phyloP scores from a whole-genome alignment of 2,888 invertebrate genomes.

The Nomada fabriciana region DNA sequence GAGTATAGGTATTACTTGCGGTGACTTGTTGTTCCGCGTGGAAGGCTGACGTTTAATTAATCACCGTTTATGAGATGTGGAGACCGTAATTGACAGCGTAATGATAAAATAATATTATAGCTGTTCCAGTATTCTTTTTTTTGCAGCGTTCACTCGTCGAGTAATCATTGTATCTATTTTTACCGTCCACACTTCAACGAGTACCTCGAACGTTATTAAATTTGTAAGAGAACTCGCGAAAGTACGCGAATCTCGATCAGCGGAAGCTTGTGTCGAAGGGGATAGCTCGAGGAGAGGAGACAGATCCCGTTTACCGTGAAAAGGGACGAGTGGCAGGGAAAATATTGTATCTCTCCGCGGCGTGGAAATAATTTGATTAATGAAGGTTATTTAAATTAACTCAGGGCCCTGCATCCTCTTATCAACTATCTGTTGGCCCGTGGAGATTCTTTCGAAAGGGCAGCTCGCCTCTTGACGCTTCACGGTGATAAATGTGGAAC shows the following conservation, averaged over 20 bases:
- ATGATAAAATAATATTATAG: not conserved
- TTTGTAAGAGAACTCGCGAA: not conserved
- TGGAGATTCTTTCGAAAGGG: constrained; percentile 45
- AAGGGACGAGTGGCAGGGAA: constrained; percentile 2
- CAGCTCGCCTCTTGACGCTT: constrained; percentile 18
- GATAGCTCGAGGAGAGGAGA: constrained; percentile 40
- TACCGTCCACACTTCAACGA: constrained; percentile 1
- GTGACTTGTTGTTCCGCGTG: no score
- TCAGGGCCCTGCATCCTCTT: constrained; percentile 53
- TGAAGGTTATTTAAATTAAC: constrained; percentile 72
- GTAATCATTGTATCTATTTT: constrained; percentile 40
- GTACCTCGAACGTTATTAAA: constrained; percentile 36
- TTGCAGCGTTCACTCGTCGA: constrained; percentile 4
- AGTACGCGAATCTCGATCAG: constrained; percentile 28
- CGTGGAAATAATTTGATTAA: constrained; percentile 70
- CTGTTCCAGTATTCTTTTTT: not conserved
- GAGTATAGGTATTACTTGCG: no score
- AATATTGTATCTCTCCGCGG: constrained; percentile 58
- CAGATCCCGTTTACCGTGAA: constrained; percentile 26
- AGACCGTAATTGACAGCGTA: not conserved
- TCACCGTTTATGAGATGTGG: not conserved
- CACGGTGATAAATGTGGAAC: constrained; percentile 57
- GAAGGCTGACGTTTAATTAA: constrained; percentile 26
- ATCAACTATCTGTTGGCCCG: constrained; percentile 51
- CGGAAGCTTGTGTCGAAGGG: constrained; percentile 18